Base-by-base conservation (phyloP, 2,888 invertebrate species). In the Lordiphosa fenestrarum region DNA sequence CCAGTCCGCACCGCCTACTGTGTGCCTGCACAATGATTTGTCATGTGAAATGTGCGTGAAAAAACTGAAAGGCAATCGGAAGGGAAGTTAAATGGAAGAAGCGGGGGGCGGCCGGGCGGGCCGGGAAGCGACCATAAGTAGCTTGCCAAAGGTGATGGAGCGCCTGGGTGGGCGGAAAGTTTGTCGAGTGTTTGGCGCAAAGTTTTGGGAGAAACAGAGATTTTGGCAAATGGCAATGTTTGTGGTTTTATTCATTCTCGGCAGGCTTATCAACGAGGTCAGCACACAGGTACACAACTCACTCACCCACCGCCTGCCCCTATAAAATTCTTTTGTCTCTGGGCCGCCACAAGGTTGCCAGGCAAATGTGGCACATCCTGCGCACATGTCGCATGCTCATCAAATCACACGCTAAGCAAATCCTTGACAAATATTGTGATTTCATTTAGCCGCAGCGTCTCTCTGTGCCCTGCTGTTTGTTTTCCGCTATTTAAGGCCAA, bases 371-470 rank as follows among this genome's bases (percentile, higher is more conserved):
- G 30, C 30, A 30, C 40, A 50, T 41, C 39, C 13, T 6, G 9
- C 15, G 25, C 9, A 9, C 6, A 50, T 15, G 30, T 6, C 12
- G 12, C 25, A 42, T 13, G 25, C n/a, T 7, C 25, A 25, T 25
- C 12, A 12, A 25, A 23, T 13, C 30, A 42, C 13, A 42, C 25
- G 13, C 25, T 25, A 30, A 42, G 30, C 30, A 30, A 30, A 30
- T 44, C 30, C 56, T 66, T 50, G 6, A 48, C 64, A 75, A 76
- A 76, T 75, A 75, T 76, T 75, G 53, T 66, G 61, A 67, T 75
- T 73, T 66, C 66, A 75, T 71, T 73, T 71, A 53, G 44, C 15
- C 25, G 13, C 23, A 3, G 35, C 23, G n/a, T 3, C 36, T 30
- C 3, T 1, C n/a, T 15, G 19, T 37, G 9, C 30, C 38, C 7